phyloP scores from a whole-genome alignment of 2,113 vertebrate species.

The Tenebrosternarchus preto region DNA sequence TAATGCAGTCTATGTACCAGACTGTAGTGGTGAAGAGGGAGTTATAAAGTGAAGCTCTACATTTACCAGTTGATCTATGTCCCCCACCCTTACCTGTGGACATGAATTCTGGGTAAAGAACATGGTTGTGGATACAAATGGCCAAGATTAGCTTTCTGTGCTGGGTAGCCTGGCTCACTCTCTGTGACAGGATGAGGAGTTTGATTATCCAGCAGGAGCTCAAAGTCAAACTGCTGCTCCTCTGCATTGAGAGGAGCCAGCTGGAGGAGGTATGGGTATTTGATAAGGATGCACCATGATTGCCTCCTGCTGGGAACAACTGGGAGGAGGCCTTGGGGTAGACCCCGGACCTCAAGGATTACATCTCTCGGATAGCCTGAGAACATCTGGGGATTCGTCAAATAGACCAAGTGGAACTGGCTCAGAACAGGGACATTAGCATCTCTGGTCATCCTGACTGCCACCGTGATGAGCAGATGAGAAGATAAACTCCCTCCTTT shows the following conservation, averaged over 20 bases:
- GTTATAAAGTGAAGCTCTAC: background rate
- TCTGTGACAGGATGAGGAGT: background rate
- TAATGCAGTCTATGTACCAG: background rate
- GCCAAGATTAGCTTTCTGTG: background rate
- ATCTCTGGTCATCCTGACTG: background rate
- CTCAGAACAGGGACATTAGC: no score
- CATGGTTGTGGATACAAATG: background rate
- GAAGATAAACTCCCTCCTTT: background rate
- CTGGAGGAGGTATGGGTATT: background rate
- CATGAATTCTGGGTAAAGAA: slow-evolving; percentile 29
- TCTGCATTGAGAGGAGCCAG: background rate
- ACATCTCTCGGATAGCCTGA: background rate
- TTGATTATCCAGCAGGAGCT: background rate
- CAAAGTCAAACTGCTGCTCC: background rate
- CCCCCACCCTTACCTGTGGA: slow-evolving; percentile 19
- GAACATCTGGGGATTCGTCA: background rate
- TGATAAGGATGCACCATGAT: background rate
- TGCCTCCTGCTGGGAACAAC: background rate
- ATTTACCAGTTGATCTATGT: slow-evolving; percentile 22
- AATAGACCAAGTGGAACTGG: background rate
- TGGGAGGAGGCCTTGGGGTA: background rate
- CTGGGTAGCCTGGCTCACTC: background rate
- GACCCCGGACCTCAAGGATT: background rate
- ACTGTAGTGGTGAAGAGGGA: background rate
- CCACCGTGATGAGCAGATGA: background rate